phyloP scores from a whole-genome alignment of 1,140 invertebrate species.

The Laupala kohalensis region DNA sequence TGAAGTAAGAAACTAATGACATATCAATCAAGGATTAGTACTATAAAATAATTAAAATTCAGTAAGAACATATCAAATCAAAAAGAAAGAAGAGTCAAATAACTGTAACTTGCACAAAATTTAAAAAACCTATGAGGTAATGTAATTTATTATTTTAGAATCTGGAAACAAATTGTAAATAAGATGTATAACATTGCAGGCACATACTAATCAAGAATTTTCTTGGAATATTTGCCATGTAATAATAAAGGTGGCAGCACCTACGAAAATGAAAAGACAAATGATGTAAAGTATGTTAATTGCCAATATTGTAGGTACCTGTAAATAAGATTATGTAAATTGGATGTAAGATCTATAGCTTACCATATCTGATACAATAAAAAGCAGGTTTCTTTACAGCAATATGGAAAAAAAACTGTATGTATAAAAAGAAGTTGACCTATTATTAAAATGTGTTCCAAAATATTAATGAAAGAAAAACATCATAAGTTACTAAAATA shows the following conservation, averaged over 20 bases:
- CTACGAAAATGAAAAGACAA: background rate
- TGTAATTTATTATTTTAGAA: background rate
- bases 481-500: background rate
- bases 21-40: background rate
- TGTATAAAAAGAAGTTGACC: background rate
- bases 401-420: background rate
- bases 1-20: no score
- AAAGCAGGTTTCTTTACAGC: background rate
- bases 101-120: background rate
- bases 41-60: background rate
- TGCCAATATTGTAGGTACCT: background rate
- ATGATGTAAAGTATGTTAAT: background rate
- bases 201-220: no score
- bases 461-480: background rate
- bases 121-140: background rate
- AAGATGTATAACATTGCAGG: background rate
- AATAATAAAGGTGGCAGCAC: no score
- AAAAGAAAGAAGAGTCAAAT: background rate
- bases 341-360: background rate
- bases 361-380: background rate
- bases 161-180: background rate
- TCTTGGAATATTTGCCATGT: no score
- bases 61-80: background rate
- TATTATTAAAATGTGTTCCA: background rate
- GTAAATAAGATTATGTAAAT: background rate